Evolutionary conservation across 35 echinoderm and acorn worm genomes (phyloP).

Genomic region (Strongylocentrotus purpuratus): DNA sequence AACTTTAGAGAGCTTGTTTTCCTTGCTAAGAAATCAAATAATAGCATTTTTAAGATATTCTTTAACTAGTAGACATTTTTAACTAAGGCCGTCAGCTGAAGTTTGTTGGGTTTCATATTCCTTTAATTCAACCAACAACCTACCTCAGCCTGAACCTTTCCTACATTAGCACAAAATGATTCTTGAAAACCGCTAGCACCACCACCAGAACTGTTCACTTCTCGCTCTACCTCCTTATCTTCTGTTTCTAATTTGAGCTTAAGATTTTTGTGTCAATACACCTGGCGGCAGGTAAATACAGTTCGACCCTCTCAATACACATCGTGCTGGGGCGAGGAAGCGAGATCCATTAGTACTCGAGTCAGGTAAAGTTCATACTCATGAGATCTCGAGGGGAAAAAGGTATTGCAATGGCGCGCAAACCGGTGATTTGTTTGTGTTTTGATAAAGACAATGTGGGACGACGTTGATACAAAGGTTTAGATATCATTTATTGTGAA

Average conservation of each 20-base stretch:
- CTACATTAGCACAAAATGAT: neutral
- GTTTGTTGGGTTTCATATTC: no score
- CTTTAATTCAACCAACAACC: no score
- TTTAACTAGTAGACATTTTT: no score
- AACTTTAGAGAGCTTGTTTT: no score
- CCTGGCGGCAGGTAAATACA: constrained; percentile 2
- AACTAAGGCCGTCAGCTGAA: no score
- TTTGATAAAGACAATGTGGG: neutral
- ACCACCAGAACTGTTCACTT: neutral
- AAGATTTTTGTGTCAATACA: constrained; percentile 29
- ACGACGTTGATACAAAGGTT: neutral
- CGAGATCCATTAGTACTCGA: neutral
- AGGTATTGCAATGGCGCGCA: neutral
- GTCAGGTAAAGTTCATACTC: constrained; percentile 8
- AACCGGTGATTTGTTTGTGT: neutral
- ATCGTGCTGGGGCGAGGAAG: neutral
- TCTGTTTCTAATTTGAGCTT: constrained; percentile 8
- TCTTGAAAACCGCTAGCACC: neutral
- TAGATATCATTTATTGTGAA: neutral
- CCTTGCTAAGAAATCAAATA: no score
- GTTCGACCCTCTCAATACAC: neutral
- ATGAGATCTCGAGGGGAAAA: neutral
- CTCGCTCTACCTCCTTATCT: neutral
- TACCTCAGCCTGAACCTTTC: neutral
- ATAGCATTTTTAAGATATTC: no score